Conservation (phyloP, 2,113 vertebrate species). For the Eclectus roratus region DNA sequence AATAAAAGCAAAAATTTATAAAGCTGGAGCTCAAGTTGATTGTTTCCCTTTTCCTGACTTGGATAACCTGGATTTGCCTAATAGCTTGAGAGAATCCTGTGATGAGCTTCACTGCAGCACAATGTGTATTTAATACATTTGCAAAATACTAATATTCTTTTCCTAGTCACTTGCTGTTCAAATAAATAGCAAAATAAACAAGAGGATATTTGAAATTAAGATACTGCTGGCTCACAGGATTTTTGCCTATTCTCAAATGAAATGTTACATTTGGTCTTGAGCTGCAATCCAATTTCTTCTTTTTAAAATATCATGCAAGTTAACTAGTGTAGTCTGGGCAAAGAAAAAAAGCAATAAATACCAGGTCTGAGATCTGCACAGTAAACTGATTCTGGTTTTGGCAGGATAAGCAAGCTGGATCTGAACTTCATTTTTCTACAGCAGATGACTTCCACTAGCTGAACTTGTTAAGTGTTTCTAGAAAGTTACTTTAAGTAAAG, state of each 20-base stretch:
- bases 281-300: not conserved
- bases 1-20: constrained; percentile 57
- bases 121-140: not conserved
- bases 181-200: not conserved
- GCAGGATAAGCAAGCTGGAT: not conserved
- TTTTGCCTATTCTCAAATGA: not conserved
- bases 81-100: not conserved
- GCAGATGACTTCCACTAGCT: not conserved
- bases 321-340: not conserved
- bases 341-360: not conserved
- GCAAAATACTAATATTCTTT: not conserved
- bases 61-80: not conserved
- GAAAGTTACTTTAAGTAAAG: not conserved
- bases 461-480: not conserved
- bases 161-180: not conserved
- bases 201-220: not conserved
- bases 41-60: constrained; percentile 47
- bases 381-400: not conserved
- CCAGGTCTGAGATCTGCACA: not conserved
- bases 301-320: not conserved
- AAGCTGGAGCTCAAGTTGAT: not conserved
- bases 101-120: not conserved
- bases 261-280: not conserved
- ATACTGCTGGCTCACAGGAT: not conserved
- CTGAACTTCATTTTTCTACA: not conserved